Base-by-base conservation (phyloP, 2,113 vertebrate genomes). In the Motacilla tschutschensis region DNA sequence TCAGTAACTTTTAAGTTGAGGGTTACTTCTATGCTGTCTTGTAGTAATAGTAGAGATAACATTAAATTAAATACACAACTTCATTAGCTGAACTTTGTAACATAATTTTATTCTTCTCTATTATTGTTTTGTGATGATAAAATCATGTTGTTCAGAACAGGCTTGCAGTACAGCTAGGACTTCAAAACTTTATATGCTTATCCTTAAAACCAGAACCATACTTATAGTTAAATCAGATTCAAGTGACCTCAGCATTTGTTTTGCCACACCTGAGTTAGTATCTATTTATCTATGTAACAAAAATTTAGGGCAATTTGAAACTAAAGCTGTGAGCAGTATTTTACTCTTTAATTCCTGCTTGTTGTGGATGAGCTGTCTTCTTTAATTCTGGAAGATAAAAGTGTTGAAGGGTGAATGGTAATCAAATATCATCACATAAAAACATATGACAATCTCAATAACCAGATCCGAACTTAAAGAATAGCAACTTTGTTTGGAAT, bases 341-440 rank as follows among this genome's bases (percentile, higher is more conserved):
- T n/a, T 63, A 35, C 35, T 58, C 43, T 14, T 48, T 58, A 50
- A n/a, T 83, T 90, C 69, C 91, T 87, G 75, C 58, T 94, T 2
- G 8, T 94, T 91, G 83, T 91, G 81, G 71, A 75, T 87, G 55
- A 60, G 14, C 31, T 80, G 35, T 70, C 41, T 40, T 85, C 40
- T 89, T 63, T 5, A 8, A 73, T 80, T 94, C 58, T 95, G 72
- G 62, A 92, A 81, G 71, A 77, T 66, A 19, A 63, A 69, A 70
- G 25, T 58, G 36, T 77, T 57, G 21, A 74, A 70, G 87, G 20
- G 44, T 83, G 66, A 81, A 26, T 65, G 59, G 60, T 70, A 78
- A 28, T 76, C 20, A 60, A 40, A 38, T 67, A 92, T 53, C 44
- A 48, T 54, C 63, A 38, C 25, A 70, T 51, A 75, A 75, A 74